Evolutionary conservation across 1,140 invertebrate species (phyloP).

Genomic region (Orchestia grillus): DNA sequence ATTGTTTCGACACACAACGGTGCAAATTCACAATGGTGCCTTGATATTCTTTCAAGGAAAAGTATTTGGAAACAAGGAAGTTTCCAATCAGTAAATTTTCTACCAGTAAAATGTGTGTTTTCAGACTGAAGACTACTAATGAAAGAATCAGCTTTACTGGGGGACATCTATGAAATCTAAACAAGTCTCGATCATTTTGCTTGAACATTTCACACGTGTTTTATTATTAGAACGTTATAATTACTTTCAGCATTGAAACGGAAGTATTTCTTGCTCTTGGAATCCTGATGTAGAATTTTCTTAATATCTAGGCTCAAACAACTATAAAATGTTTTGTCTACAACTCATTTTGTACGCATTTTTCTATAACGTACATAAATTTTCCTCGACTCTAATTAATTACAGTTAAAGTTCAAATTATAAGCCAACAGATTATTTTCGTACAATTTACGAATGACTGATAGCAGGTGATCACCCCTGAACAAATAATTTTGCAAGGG

Average conservation of each 20-base stretch:
- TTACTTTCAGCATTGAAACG: background rate
- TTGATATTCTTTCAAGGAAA: background rate
- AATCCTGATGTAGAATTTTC: background rate
- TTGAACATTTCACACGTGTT: background rate
- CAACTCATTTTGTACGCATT: background rate
- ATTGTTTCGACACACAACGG: background rate
- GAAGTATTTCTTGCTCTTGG: background rate
- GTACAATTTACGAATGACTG: background rate
- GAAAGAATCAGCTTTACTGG: background rate
- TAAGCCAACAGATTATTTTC: background rate
- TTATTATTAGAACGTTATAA: background rate
- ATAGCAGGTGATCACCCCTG: background rate
- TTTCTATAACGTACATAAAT: background rate
- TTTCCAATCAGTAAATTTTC: background rate
- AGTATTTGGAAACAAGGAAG: background rate
- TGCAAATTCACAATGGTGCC: background rate
- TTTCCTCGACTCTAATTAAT: background rate
- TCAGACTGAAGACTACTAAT: background rate
- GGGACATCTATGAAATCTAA: background rate
- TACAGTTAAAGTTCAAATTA: background rate
- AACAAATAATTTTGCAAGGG: conserved; percentile 10
- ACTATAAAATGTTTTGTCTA: background rate
- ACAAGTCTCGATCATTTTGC: background rate
- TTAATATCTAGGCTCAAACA: background rate
- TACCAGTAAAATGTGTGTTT: background rate